Evolutionary conservation across 2,888 invertebrate genomes (phyloP).

Genomic region (Agrochola litura): DNA sequence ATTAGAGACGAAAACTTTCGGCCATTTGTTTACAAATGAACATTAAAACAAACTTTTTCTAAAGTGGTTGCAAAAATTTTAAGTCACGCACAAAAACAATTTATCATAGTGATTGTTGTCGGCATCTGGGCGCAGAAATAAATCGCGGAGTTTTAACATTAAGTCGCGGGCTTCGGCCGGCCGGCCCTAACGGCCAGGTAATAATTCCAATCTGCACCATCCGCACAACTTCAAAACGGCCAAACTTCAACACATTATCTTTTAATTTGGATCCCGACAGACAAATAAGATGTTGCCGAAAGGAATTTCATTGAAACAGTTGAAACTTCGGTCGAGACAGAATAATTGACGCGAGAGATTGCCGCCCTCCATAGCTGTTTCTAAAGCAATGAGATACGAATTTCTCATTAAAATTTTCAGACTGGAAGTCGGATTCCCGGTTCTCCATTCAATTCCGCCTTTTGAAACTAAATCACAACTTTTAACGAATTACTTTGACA

Average conservation of each 20-base stretch:
- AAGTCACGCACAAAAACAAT: constrained; percentile 80
- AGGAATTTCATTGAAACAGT: constrained; percentile 78
- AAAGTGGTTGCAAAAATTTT: constrained; percentile 77
- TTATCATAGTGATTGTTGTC: constrained; percentile 85
- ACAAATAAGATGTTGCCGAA: constrained; percentile 84
- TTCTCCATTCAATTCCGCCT: constrained; percentile 84
- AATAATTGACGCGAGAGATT: constrained; percentile 84
- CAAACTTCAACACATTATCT: constrained; percentile 87
- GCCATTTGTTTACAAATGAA: constrained; percentile 66
- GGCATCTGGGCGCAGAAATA: constrained; percentile 86
- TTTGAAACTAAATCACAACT: constrained; percentile 88
- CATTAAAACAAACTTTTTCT: constrained; percentile 68
- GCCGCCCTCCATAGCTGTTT: constrained; percentile 79
- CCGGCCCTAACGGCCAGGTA: constrained; percentile 80
- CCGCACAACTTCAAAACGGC: constrained; percentile 81
- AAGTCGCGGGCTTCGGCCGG: constrained; percentile 64
- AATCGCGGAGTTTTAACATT: constrained; percentile 86
- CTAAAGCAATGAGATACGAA: constrained; percentile 86
- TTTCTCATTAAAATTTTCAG: constrained; percentile 88
- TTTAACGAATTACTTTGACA: constrained; percentile 85
- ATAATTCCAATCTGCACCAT: constrained; percentile 87
- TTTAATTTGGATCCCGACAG: constrained; percentile 82
- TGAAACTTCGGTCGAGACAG: constrained; percentile 79
- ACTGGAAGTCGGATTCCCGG: constrained; percentile 82
- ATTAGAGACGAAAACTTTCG: constrained; percentile 59